Evolutionary conservation across 2,113 vertebrate genomes (phyloP), one percentile per base, ranked within the genome.

Genomic region (Rostratula benghalensis): DNA sequence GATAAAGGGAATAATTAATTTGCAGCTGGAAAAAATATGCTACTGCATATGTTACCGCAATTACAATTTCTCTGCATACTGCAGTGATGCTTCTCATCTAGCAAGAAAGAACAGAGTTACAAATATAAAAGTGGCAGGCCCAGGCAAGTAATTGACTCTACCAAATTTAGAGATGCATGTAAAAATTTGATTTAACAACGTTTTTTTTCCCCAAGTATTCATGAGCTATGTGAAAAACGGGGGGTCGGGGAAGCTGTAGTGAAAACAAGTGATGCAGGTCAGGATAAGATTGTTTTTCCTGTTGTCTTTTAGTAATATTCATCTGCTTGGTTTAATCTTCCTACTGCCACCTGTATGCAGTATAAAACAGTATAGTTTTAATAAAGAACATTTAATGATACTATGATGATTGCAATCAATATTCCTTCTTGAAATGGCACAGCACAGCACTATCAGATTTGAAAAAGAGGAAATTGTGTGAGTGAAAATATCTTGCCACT

Each of bases 1-100:
- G 83, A 90, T 92, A 89, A 75, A 63, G 76, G 57, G 74, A 87
- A 87, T 75, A 93, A 93, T 90, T 95, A 88, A 87, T 90, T 77
- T 82, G 73, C 60, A 86, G 54, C 48, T 80, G 76, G 25, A 69
- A 92, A 95, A 96, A 90, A 87, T 59, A 89, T 27, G 82, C 43
- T 93, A 37, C 61, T 87, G 82, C 73, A 35, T 71, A 81, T 84
- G 87, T 83, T 93, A 78, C 61, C 81, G 30, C 79, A 87, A 45
- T 88, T 90, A 64, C 37, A 81, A 51, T 80, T 95, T 86, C 63
- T 84, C 46, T 96, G 78, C 61, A 87, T 43, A 48, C n/a, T 89
- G 53, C 41, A 90, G n/a, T 45, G 94, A 96, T 95, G 91, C 74
- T 89, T 94, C 67, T 76, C 57, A 84, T 43, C 76, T 2, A 57